Percentiles rank a stretch among this genome's conserved stretches.
phyloP scores from a whole-genome alignment of 2,797 vertebrate genomes.

The Atherinosoma microstoma region DNA sequence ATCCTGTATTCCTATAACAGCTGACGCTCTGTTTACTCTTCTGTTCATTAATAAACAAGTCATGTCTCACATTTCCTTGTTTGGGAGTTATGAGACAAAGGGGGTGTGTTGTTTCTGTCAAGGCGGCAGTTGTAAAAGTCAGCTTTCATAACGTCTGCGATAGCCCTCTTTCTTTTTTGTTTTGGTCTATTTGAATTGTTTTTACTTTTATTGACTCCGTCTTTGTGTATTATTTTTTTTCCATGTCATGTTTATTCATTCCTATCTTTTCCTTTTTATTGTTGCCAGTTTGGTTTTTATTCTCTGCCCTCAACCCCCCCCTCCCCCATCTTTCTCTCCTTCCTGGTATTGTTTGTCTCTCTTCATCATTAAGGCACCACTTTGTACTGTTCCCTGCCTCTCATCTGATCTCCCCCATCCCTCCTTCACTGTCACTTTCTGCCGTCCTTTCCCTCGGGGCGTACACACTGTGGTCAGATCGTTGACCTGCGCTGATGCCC shows the following conservation, averaged over 20 bases:
- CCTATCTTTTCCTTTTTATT: slow-evolving; percentile 43
- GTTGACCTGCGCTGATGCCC: slow-evolving; percentile 62
- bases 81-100: slow-evolving; percentile 16
- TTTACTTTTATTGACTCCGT: slow-evolving; percentile 50
- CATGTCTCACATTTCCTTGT: slow-evolving; percentile 6
- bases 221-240: slow-evolving; percentile 11
- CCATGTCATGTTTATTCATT: slow-evolving; percentile 41
- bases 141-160: slow-evolving; percentile 22
- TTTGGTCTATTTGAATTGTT: slow-evolving; percentile 36
- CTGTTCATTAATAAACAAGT: slow-evolving; percentile 30
- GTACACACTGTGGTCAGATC: slow-evolving; percentile 49
- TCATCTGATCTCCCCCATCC: slow-evolving; percentile 27
- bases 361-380: slow-evolving; percentile 61
- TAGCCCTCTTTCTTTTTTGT: slow-evolving; percentile 17
- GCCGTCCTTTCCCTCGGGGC: slow-evolving; percentile 44
- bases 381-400: slow-evolving; percentile 44
- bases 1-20: not conserved
- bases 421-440: slow-evolving; percentile 46
- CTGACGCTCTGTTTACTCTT: slow-evolving; percentile 30
- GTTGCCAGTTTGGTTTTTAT: slow-evolving; percentile 46
- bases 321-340: slow-evolving; percentile 11
- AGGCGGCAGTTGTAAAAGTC: slow-evolving; percentile 31
- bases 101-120: slow-evolving; percentile 13
- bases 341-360: slow-evolving; percentile 43
- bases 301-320: slow-evolving; percentile 6